Evolutionary conservation across 2,888 invertebrate genomes (phyloP), one percentile per base, ranked within the genome.

Genomic region (Rhingia rostrata): DNA sequence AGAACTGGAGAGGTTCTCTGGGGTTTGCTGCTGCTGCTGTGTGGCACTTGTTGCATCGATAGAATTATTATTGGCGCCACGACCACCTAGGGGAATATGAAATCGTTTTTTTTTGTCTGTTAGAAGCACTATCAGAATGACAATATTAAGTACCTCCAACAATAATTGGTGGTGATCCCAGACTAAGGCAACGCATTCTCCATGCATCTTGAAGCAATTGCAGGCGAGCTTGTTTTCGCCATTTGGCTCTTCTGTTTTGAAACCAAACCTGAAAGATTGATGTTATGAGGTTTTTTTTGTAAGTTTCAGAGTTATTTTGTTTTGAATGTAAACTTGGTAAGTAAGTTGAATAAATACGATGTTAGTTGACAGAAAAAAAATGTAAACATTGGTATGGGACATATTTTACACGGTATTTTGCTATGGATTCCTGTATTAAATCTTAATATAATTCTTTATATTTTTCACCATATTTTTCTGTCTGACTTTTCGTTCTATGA

Each of bases 171-270:
- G 94, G 94, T 0, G 94, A 93, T 4, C 94, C 94, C 10, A 95
- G 91, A 6, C 97, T 96, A 30, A 97, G 93, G 89, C 97, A 97
- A 83, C 97, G 94, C 96, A 97, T 97, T 87, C 97, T 92, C 97
- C 97, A 97, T 1, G 97, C 97, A 89, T 97, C 97, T 89, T 97
- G 97, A 22, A 97, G 92, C 64, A 97, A 92, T 89, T 97, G 97
- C 78, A 97, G 92, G 0, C 97, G 93, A 0, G 97, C 97, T 89
- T 97, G 97, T 90, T 97, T 97, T 14, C 97, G 94, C 97, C 97
- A 97, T 91, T 97, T 97, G 4, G 97, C 97, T 64, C 97, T 93
- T 49, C 97, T 93, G 90, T 97, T 97, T 93, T 97, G 97, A 92
- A 97, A 97, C 97, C 97, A 97, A 30, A 97, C 97, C 96, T 96